These are phyloP conservation scores for Petrosia ficiformis DNA, from an alignment of 37 sponge, comb jelly and placozoan species.

Conservation along the genomic window DNA sequence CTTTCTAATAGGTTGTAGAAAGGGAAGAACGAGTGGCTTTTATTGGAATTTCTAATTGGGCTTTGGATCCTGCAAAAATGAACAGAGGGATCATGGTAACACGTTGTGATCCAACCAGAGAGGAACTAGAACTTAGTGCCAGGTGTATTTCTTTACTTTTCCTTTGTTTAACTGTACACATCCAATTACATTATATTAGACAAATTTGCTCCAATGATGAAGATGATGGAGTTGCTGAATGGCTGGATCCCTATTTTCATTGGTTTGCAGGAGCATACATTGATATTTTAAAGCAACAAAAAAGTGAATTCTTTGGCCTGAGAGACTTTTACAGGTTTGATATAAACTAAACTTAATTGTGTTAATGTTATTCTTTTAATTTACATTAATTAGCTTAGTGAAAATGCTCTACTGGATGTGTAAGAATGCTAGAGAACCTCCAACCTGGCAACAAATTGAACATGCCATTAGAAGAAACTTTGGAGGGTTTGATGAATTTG, in stretches of 20 bases:
- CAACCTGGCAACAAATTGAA: slow-evolving; percentile 19
- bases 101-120: too few species aligned
- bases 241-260: slow-evolving; percentile 37
- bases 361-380: too few species aligned
- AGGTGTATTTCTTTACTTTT: neutral
- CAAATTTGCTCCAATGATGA: slow-evolving; percentile 64
- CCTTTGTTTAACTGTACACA: too few species aligned
- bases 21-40: too few species aligned
- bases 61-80: too few species aligned
- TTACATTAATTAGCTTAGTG: too few species aligned
- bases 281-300: slow-evolving; percentile 22
- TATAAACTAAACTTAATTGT: too few species aligned
- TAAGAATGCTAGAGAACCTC: slow-evolving; percentile 1
- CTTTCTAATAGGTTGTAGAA: too few species aligned
- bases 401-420: slow-evolving; percentile 66
- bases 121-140: neutral
- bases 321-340: slow-evolving; percentile 96
- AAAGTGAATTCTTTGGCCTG: slow-evolving; percentile 70
- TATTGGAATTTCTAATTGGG: too few species aligned
- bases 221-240: slow-evolving; percentile 28
- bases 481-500: too few species aligned
- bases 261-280: slow-evolving; percentile 71
- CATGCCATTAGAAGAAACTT: slow-evolving; percentile 66
- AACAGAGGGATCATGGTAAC: too few species aligned
- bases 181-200: neutral